Evolutionary conservation across 2,797 vertebrate genomes (phyloP).

Genomic region (Pangasius sanitwongsei): DNA sequence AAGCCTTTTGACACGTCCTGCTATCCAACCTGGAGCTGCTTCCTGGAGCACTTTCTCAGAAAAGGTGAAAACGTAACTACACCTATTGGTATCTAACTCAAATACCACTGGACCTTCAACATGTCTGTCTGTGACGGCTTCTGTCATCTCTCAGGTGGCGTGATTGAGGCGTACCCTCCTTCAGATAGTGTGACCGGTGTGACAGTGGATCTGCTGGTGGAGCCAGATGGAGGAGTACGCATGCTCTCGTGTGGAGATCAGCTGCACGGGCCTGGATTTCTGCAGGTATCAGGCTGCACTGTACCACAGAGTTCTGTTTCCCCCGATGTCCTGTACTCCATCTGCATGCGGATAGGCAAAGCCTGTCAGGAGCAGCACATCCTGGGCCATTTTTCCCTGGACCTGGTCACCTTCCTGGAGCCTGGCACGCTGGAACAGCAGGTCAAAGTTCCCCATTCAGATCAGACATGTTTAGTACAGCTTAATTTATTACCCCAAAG

Average conservation of each 20-base stretch:
- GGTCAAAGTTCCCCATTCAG: conserved; percentile 73
- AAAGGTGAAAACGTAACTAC: conserved; percentile 76
- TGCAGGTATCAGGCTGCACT: conserved; percentile 76
- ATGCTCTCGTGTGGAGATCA: conserved; percentile 86
- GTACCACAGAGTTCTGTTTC: conserved; percentile 83
- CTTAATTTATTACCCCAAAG: neutral
- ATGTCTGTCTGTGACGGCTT: neutral
- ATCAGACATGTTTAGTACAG: neutral
- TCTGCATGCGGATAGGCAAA: conserved; percentile 79
- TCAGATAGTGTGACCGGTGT: conserved; percentile 80
- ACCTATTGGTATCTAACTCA: neutral
- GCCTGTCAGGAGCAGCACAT: conserved; percentile 77
- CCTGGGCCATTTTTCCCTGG: conserved; percentile 83
- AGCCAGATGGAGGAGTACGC: conserved; percentile 78
- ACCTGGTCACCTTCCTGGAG: conserved; percentile 82
- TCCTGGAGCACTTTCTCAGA: conserved; percentile 87
- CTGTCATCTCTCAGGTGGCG: conserved; percentile 76
- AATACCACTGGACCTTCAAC: neutral
- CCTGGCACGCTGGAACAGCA: conserved; percentile 78
- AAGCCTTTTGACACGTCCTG: conserved; percentile 82
- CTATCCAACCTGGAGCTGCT: conserved; percentile 88
- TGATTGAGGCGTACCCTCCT: conserved; percentile 85
- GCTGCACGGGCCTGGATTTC: conserved; percentile 75
- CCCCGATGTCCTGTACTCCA: conserved; percentile 70
- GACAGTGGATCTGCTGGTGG: conserved; percentile 86